A percentile compares a stretch with the other conserved stretches of the same genome.
Conservation (phyloP, 2,888 invertebrate species). For the Malthinus flaveolus region DNA sequence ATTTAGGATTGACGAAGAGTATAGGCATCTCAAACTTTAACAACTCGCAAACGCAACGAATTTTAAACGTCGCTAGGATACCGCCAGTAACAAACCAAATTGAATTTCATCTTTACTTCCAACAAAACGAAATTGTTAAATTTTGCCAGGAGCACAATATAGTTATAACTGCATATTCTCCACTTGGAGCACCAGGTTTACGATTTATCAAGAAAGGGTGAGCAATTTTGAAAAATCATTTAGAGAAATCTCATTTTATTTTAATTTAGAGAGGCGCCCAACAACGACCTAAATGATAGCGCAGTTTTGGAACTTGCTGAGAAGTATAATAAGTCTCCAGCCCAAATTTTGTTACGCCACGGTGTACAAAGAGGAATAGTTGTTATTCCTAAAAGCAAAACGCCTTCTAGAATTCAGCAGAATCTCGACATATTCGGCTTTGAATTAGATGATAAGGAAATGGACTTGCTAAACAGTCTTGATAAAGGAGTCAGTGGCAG, state of each 20-base stretch:
- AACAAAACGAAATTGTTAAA: slow-evolving; percentile 56
- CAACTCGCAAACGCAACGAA: slow-evolving; percentile 65
- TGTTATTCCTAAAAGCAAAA: slow-evolving; percentile 85
- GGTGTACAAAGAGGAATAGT: slow-evolving; percentile 71
- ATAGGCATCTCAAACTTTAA: slow-evolving; percentile 85
- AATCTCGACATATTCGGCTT: slow-evolving; percentile 81
- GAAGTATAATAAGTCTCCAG: slow-evolving; percentile 68
- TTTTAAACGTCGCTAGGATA: slow-evolving; percentile 60
- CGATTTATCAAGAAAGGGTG: no score
- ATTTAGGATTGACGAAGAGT: slow-evolving; percentile 66
- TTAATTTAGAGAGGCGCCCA: no score
- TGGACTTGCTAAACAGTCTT: slow-evolving; percentile 62
- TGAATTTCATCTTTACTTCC: slow-evolving; percentile 60
- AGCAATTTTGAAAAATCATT: background rate
- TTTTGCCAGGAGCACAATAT: slow-evolving; percentile 52
- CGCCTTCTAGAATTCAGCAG: slow-evolving; percentile 69
- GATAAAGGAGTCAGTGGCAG: slow-evolving; percentile 69
- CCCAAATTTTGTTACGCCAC: slow-evolving; percentile 75
- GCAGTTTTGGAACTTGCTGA: slow-evolving; percentile 47
- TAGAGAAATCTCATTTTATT: background rate
- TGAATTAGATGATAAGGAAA: slow-evolving; percentile 64
- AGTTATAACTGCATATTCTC: slow-evolving; percentile 65
- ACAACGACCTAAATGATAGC: no score
- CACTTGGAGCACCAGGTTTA: slow-evolving; percentile 71
- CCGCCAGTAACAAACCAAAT: slow-evolving; percentile 66